Evolutionary conservation across 2,797 vertebrate genomes (phyloP), one percentile per base, ranked within the genome.

Genomic region (Poecile montanus): DNA sequence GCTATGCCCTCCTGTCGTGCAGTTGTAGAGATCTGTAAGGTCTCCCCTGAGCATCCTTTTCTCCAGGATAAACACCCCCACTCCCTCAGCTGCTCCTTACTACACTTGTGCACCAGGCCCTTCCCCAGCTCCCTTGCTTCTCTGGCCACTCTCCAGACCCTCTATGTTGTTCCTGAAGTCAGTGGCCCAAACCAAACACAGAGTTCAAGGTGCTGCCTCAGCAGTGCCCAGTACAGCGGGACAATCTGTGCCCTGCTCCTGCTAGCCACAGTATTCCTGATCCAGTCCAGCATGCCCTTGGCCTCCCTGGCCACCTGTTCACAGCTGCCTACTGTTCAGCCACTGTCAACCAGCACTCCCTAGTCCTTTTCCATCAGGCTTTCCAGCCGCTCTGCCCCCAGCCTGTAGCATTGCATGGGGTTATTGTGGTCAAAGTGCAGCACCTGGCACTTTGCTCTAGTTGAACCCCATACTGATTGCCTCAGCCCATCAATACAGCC

Each of bases 361-460:
- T n/a, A 8, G 47, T 29, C 23, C 72, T 76, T 45, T 54, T 68
- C 47, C 29, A 23, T 5, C 27, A 29, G 56, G 40, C 42, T 82
- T 56, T 36, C 30, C 62, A 68, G 56, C 15, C 21, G 6, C 56
- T 54, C 34, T 62, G 10, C 12, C 26, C 23, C 38, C 48, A 62
- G 30, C 30, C 62, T 42, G 26, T 0, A 42, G 2, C 2, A 0
- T 1, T 61, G 30, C 26, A 13, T 10, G 26, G 48, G 22, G 26
- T 4, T 48, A 3, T 11, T 42, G 48, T 81, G 70, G 36, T 26
- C 34, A 1, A 32, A 68, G 70, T 23, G 58, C 54, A 53, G 23
- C 62, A 16, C 48, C 16, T 8, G 26, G 36, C 30, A 42, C 62
- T 75, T 68, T 20, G 30, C 26, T 75, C 22, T 42, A 7, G 6